Evolutionary conservation across 2,797 vertebrate genomes (phyloP).

Genomic region (Tenualosa ilisha): DNA sequence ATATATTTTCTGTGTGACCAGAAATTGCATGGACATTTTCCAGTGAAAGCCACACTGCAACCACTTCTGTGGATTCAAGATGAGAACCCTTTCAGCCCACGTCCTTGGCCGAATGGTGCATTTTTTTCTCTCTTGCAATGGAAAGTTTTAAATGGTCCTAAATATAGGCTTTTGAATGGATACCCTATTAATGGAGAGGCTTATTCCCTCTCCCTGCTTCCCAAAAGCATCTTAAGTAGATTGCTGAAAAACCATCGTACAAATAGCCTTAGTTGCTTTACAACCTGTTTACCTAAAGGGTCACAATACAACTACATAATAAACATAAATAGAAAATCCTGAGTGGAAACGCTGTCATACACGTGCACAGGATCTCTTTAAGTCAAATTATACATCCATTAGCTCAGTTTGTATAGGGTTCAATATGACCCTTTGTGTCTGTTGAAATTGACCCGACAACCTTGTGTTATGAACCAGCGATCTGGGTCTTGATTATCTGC

Average conservation of each 20-base stretch:
- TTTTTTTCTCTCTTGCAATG: constrained; percentile 40
- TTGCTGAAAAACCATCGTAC: not conserved
- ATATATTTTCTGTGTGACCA: constrained; percentile 17
- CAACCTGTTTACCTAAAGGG: not conserved
- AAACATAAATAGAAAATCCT: too few relatives aligned
- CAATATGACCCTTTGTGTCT: too few relatives aligned
- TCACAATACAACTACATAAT: not conserved
- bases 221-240: not conserved
- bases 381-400: too few relatives aligned
- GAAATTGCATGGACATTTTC: constrained; percentile 18
- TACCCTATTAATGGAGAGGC: constrained; percentile 45
- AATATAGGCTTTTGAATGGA: constrained; percentile 40
- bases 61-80: constrained; percentile 39
- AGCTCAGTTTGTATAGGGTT: too few relatives aligned
- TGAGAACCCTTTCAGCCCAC: constrained; percentile 46
- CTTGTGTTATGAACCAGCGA: too few relatives aligned
- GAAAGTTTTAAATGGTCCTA: constrained; percentile 50
- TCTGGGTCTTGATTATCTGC: too few relatives aligned
- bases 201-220: constrained; percentile 41
- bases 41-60: constrained; percentile 13
- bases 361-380: too few relatives aligned
- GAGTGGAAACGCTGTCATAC: too few relatives aligned
- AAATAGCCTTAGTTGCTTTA: not conserved
- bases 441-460: too few relatives aligned
- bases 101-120: constrained; percentile 37